Evolutionary conservation across 2,113 vertebrate genomes (phyloP).

Genomic region (Rhinoderma darwinii): DNA sequence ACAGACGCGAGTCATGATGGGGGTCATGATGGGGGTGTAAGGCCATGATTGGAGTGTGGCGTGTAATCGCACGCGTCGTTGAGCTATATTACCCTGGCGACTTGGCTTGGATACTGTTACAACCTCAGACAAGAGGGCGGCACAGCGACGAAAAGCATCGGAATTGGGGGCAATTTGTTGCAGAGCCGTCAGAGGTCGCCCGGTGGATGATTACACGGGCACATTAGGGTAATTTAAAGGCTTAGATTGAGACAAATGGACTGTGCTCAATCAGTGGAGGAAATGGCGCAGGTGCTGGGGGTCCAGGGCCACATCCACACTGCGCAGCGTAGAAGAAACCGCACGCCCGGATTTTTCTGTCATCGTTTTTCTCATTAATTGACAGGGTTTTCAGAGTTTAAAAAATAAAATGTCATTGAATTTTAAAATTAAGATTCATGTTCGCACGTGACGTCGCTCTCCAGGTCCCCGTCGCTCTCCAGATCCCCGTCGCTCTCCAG

Average conservation of each 20-base stretch:
- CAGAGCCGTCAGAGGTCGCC: slow-evolving; percentile 9
- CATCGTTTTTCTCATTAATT: too few species aligned
- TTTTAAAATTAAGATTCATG: too few species aligned
- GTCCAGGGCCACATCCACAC: neutral
- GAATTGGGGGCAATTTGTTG: slow-evolving; percentile 31
- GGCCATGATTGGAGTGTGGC: neutral
- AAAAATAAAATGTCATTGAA: too few species aligned
- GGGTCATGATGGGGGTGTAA: neutral
- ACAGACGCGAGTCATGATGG: neutral
- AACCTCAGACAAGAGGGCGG: neutral
- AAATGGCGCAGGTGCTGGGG: slow-evolving; percentile 1
- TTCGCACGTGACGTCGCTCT: too few species aligned
- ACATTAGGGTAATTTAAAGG: slow-evolving; percentile 36
- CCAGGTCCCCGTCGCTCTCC: too few species aligned
- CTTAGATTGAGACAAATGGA: slow-evolving; percentile 25
- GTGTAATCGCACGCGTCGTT: neutral
- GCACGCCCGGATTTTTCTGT: too few species aligned
- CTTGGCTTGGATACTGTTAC: neutral
- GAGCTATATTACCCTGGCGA: neutral
- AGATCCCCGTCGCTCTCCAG: too few species aligned
- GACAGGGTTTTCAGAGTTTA: too few species aligned
- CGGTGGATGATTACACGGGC: slow-evolving; percentile 15
- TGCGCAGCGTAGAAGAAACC: too few species aligned
- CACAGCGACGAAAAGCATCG: neutral
- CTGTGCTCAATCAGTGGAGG: neutral